Base-by-base conservation (phyloP, 2,888 invertebrate genomes). In the Nephrotoma flavescens region DNA sequence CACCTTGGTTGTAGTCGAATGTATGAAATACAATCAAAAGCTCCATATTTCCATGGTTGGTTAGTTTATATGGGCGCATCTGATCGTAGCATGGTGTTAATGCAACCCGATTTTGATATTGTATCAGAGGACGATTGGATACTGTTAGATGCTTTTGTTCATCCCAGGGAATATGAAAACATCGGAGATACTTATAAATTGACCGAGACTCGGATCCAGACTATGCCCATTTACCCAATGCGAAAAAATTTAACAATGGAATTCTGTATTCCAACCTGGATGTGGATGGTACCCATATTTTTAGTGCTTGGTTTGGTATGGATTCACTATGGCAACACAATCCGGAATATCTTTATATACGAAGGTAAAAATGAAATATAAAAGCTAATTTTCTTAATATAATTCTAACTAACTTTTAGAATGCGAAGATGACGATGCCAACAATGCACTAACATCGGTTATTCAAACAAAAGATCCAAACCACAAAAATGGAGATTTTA, bases 31-130 rank as follows among this genome's bases (percentile, higher is more conserved):
- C 87, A 87, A 86, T 52, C 41, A 2, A 86, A 71, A 42, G 87
- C 87, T 7, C 87, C 87, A n/a, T 85, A 47, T 41, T 85, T 87
- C 5, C 86, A 87, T 41, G 87, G 87, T 9, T 87, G 87, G 87
- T 45, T 87, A n/a, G 87, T 87, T 15, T 87, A 87, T 83, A 87
- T 87, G 87, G 87, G 87, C 31, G 86, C 87, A 6, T 83, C 87
- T 6, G 86, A 87, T 52, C 52, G 86, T 12, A 87, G 84, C 45
- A 45, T 86, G 85, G 86, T 87, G 1, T 15, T 87, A 6, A 83
- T 87, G 41, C 87, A 87, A 83, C 86, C 87, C 0, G 87, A 87
- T 52, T 87, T 87, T 31, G 87, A 87, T 85, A 85, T 87, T 19
- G 47, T 47, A 52, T 87, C 87, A 0, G 87, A 87, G 12, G 87